These are phyloP conservation scores for Hydraecia micacea DNA, from an alignment of 2,888 invertebrate species.

Conservation along the genomic window DNA sequence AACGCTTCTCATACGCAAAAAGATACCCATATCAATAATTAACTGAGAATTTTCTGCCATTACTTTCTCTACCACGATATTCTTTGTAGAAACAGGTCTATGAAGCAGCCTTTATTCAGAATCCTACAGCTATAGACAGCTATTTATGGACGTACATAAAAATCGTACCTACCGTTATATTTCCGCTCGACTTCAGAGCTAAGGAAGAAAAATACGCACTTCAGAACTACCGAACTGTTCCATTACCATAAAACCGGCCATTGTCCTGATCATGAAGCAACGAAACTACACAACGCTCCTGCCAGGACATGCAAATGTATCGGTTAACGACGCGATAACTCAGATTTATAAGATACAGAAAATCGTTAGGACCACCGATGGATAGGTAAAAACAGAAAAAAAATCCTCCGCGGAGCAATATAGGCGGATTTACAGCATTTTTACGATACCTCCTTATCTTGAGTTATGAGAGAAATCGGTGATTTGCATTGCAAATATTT, in stretches of 20 bases:
- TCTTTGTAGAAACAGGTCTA: background rate
- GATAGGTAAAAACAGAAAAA: conserved; percentile 67
- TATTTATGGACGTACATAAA: conserved; percentile 42
- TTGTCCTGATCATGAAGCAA: conserved; percentile 62
- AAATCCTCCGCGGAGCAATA: conserved; percentile 60
- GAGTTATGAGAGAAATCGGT: conserved; percentile 74
- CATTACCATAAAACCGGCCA: conserved; percentile 60
- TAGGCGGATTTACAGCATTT: conserved; percentile 71
- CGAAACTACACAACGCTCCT: conserved; percentile 54
- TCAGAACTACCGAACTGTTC: conserved; percentile 44
- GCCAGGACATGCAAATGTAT: conserved; percentile 61
- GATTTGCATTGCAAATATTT: conserved; percentile 77
- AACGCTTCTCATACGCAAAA: background rate
- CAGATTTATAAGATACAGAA: conserved; percentile 66
- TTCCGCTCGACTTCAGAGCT: conserved; percentile 36
- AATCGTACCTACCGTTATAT: conserved; percentile 43
- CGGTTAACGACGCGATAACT: conserved; percentile 65
- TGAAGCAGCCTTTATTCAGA: conserved; percentile 14
- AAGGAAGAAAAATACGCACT: conserved; percentile 56
- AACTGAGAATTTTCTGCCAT: background rate
- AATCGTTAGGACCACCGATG: conserved; percentile 61
- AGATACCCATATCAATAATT: background rate
- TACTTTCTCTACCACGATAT: background rate
- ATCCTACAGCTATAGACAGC: background rate
- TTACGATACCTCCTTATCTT: conserved; percentile 75